Conservation (phyloP, 2,888 invertebrate genomes). For the Melanophora roralis region DNA sequence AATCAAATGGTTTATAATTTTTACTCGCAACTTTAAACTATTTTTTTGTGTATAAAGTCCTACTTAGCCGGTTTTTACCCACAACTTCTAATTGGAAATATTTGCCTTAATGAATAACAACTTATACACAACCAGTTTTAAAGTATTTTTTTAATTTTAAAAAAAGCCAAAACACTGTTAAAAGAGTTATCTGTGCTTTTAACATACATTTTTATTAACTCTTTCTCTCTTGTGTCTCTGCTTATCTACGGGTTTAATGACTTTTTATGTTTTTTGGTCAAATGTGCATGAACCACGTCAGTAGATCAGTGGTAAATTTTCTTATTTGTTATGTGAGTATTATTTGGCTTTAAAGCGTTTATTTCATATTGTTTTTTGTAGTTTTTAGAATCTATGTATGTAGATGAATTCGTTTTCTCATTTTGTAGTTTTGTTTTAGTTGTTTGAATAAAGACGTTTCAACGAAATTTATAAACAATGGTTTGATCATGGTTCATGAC, state of each 20-base stretch:
- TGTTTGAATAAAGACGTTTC: background rate
- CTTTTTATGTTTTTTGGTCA: slow-evolving; percentile 13
- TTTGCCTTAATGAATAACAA: background rate
- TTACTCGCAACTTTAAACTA: too few relatives aligned
- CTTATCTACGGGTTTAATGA: slow-evolving; percentile 7
- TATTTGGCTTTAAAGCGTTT: too few relatives aligned
- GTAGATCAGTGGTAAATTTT: background rate
- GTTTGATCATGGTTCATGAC: too few relatives aligned
- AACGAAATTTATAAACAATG: too few relatives aligned
- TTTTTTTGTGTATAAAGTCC: background rate
- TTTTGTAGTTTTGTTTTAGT: background rate
- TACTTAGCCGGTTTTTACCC: background rate
- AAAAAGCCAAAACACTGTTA: background rate
- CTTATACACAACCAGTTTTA: slow-evolving; percentile 14
- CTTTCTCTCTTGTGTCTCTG: background rate
- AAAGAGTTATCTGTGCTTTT: background rate
- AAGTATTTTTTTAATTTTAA: too few relatives aligned
- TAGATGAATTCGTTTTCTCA: background rate
- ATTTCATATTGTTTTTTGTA: background rate
- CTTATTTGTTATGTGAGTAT: background rate
- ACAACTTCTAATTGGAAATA: background rate
- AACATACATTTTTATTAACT: background rate
- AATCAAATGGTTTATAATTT: too few relatives aligned
- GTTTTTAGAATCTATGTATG: slow-evolving; percentile 3
- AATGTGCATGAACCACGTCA: slow-evolving; percentile 38